Conservation (phyloP, 1,140 invertebrate genomes). For the Caenorhabditis brenneri region DNA sequence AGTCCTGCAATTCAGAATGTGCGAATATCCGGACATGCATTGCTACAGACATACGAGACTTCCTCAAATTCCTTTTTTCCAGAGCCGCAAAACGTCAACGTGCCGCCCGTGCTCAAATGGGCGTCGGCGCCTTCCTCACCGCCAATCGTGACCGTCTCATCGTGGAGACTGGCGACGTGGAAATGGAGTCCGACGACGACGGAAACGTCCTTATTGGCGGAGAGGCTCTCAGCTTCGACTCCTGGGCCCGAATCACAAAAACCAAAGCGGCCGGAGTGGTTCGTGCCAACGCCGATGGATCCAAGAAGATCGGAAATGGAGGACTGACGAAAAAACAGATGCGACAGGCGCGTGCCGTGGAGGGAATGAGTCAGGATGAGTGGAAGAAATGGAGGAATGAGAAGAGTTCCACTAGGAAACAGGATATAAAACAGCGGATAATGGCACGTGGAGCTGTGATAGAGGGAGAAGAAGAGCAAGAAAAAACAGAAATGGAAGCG, state of each 20-base stretch:
- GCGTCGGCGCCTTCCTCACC: conserved; percentile 47
- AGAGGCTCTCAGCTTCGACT: conserved; percentile 47
- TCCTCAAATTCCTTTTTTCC: too few relatives aligned
- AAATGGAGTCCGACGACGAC: conserved; percentile 55
- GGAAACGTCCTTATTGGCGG: conserved; percentile 46
- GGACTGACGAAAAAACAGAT: conserved; percentile 16
- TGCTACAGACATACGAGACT: too few relatives aligned
- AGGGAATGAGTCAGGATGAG: conserved; percentile 36
- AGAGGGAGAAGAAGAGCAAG: not conserved
- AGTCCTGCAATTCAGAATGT: too few relatives aligned
- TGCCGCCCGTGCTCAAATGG: conserved; percentile 38
- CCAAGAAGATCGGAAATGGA: conserved; percentile 5
- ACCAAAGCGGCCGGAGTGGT: conserved; percentile 43
- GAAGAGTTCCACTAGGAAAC: not conserved
- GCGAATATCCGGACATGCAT: too few relatives aligned
- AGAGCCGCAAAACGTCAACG: not conserved
- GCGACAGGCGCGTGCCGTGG: conserved; percentile 17
- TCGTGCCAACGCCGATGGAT: not conserved
- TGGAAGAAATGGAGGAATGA: conserved; percentile 46
- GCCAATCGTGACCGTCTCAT: conserved; percentile 2
- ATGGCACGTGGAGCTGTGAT: conserved; percentile 17
- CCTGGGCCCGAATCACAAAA: conserved; percentile 47
- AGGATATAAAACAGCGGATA: conserved; percentile 3
- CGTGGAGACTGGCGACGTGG: conserved; percentile 54
- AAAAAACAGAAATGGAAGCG: too few relatives aligned